Base-by-base conservation (phyloP, 2,113 vertebrate genomes). In the Charadrius vociferus region DNA sequence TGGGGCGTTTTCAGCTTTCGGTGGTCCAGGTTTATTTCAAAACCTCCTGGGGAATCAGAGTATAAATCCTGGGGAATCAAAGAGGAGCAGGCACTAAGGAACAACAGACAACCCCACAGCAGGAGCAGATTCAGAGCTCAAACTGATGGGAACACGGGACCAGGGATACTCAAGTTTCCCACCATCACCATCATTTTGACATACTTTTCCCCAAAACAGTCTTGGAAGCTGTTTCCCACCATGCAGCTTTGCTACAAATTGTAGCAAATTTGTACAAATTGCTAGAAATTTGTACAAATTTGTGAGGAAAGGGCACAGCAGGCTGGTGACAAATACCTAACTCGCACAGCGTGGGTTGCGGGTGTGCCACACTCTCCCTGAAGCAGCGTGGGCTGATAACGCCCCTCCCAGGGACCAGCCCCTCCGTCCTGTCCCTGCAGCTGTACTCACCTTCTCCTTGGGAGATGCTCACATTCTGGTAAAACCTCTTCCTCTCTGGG, bases 1-100 rank as follows among this genome's bases (percentile, higher is more conserved):
- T 99, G 99, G 10, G 99, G 99, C 0, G 99, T 99, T 97, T 99
- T 99, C 97, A 99, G 97, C 97, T 99, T 99, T 91, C 98, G 98
- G 77, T 98, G 98, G 96, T 99, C 99, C 74, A 99, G 97, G 97
- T 98, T 99, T 82, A 99, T 99, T 98, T 99, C 99, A 98, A 98
- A 99, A 89, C 99, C 97, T 83, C 99, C 99, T 99, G 90, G 81
- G 97, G 91, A 96, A 97, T 80, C 95, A 97, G 90, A 97, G 73
- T 80, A 95, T 90, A 98, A 97, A 91, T 93, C 97, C 95, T 98
- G 96, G 97, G 97, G 72, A 83, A 94, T 74, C 91, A 86, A 95
- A 91, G 93, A 95, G 95, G 93, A 74, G 94, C 86, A 97, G 39
- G 94, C 78, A 93, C 91, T 95, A 95, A 95, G 95, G 96, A 93